phyloP scores from a whole-genome alignment of 2,797 vertebrate genomes.

The Clamator glandarius region DNA sequence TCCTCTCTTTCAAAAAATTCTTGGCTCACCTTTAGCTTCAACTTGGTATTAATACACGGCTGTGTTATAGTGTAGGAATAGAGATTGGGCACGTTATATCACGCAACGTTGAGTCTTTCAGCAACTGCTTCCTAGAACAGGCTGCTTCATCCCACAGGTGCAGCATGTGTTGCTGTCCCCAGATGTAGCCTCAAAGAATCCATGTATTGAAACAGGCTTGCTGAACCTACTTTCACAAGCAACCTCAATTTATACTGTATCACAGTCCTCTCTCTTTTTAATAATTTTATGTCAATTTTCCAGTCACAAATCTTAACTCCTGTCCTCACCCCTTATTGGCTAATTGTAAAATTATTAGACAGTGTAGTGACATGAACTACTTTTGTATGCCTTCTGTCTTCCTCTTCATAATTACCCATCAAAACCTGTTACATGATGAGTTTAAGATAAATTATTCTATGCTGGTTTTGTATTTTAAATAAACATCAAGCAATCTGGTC shows the following conservation, averaged over 20 bases:
- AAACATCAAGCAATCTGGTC: background rate
- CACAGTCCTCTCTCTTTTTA: background rate
- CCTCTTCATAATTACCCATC: background rate
- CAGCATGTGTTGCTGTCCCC: background rate
- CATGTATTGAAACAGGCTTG: background rate
- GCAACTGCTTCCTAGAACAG: background rate
- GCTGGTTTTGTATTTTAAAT: background rate
- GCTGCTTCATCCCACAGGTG: background rate
- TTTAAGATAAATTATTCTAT: background rate
- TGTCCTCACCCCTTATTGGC: no score
- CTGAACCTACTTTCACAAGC: background rate
- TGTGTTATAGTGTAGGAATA: background rate
- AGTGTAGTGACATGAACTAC: background rate
- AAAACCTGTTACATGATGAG: background rate
- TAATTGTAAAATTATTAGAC: background rate
- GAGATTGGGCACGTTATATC: fast-evolving
- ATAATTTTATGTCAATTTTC: background rate
- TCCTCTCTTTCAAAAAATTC: background rate
- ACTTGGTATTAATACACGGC: background rate
- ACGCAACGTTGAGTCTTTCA: background rate
- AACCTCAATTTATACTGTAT: background rate
- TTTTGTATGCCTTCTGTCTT: background rate
- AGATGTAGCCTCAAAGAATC: background rate
- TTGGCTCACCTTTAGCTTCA: conserved; percentile 12
- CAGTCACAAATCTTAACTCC: background rate